Conservation (phyloP, 2,888 invertebrate genomes). For the Corythucha ciliata region DNA sequence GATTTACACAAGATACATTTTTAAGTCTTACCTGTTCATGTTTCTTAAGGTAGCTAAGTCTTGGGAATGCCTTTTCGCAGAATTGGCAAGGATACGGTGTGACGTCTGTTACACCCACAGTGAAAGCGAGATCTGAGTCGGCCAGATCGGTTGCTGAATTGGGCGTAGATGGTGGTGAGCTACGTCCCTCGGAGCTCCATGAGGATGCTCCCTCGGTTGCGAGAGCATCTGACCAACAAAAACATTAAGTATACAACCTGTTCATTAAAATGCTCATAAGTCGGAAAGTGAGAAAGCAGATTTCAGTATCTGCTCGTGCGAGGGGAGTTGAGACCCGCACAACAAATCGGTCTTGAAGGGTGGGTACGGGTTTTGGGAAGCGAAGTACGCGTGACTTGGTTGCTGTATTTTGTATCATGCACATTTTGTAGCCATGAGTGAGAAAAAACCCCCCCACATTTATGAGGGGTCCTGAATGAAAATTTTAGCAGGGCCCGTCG, state of each 20-base stretch:
- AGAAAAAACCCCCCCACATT: too few relatives aligned
- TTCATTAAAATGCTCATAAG: conserved; percentile 13
- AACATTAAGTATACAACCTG: background rate
- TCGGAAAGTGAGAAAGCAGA: background rate
- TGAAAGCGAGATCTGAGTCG: conserved; percentile 52
- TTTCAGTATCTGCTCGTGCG: too few relatives aligned
- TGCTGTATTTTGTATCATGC: too few relatives aligned
- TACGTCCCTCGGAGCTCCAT: conserved; percentile 40
- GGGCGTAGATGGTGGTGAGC: conserved; percentile 53
- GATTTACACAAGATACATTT: background rate
- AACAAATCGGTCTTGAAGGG: too few relatives aligned
- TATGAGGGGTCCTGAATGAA: too few relatives aligned
- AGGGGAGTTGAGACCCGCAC: too few relatives aligned
- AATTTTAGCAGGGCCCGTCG: too few relatives aligned
- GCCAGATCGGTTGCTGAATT: conserved; percentile 56
- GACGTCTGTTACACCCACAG: conserved; percentile 58
- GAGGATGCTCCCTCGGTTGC: conserved; percentile 55
- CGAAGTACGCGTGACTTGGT: too few relatives aligned
- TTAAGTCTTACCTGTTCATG: conserved; percentile 69
- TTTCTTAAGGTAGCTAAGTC: conserved; percentile 76
- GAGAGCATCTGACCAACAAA: conserved; percentile 50
- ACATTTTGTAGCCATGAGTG: too few relatives aligned
- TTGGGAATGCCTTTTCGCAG: conserved; percentile 83
- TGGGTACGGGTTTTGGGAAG: too few relatives aligned
- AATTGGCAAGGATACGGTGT: conserved; percentile 85